Conservation (phyloP, 1,140 invertebrate species). For the Drosophila sturtevanti region DNA sequence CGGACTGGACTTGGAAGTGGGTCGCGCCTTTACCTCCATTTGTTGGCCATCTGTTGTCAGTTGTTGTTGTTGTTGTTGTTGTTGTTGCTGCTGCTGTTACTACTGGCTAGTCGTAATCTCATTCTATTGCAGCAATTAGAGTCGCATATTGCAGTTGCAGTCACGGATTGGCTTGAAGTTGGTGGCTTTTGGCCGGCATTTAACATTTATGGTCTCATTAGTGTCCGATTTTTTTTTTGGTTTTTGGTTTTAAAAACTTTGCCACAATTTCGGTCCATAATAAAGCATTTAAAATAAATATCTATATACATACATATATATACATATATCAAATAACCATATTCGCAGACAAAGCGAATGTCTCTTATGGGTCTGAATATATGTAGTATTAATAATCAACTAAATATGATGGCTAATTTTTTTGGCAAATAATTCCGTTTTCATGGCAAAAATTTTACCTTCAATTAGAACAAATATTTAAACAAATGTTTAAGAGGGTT, state of each 20-base stretch:
- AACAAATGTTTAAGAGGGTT: slow-evolving; percentile 16
- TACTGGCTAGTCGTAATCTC: slow-evolving; percentile 47
- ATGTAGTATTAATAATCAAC: background rate
- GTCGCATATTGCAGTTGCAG: slow-evolving; percentile 40
- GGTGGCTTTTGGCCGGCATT: slow-evolving; percentile 42
- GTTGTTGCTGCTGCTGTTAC: background rate
- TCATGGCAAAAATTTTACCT: slow-evolving; percentile 8
- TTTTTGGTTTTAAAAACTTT: slow-evolving; percentile 17
- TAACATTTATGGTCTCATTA: slow-evolving; percentile 76
- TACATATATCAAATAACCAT: no score
- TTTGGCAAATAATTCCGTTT: background rate
- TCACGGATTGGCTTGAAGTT: slow-evolving; percentile 33
- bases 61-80: slow-evolving; percentile 7
- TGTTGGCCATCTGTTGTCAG: slow-evolving; percentile 70
- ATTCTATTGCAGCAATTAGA: slow-evolving; percentile 75
- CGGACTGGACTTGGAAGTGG: slow-evolving; percentile 63
- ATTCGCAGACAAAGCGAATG: no score
- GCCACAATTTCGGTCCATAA: background rate
- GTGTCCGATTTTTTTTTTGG: slow-evolving; percentile 57
- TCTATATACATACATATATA: no score
- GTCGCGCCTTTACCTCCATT: slow-evolving; percentile 55
- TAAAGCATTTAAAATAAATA: background rate
- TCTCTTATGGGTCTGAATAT: no score
- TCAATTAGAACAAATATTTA: slow-evolving; percentile 35
- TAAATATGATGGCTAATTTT: background rate